Evolutionary conservation across 2,113 vertebrate genomes (phyloP), one percentile per base, ranked within the genome.

Genomic region (Eira barbara): DNA sequence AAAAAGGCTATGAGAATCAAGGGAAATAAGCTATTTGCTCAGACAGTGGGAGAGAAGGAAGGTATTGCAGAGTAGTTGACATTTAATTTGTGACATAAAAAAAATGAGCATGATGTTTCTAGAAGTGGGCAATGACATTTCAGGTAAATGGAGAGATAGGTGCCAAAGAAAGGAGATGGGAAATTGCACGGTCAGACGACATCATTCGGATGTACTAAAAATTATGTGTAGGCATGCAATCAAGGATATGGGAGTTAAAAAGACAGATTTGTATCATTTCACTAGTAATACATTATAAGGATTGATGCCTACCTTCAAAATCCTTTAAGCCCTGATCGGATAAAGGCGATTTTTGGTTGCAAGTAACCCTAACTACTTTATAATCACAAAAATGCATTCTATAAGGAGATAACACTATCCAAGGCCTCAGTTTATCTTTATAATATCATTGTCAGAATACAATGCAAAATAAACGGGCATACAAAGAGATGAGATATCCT

Each of bases 1-100:
- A 86, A 83, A 95, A 93, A 69, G 55, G 0, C 25, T 79, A 65
- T 78, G 31, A 78, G 65, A 93, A 94, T 29, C 69, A 42, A 91
- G 52, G 45, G 73, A 92, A 86, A 94, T 94, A 78, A 91, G 23
- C 39, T 87, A 84, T 95, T 88, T 96, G 23, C 25, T 69, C 7
- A 81, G 34, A 36, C 5, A 76, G 11, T 52, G 5, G 21, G 25
- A 25, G 17, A 76, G 5, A 63, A 2, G 11, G 23, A 74, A 59
- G 10, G 1, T n/a, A 83, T 55, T 55, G 73, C 27, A 88, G 15
- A 81, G 21, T 31, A 36, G 36, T 36, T 71, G n/a, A 27, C 18
- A 55, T 21, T 76, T 92, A 69, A 78, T 59, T 13, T 76, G 49
- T n/a, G 31, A 39, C 21, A 15, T 78, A 71, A 61, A 61, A 74